Percentiles rank a stretch among this genome's conserved stretches.
phyloP scores from a whole-genome alignment of 1,140 invertebrate species.

The Drosophila serrata region DNA sequence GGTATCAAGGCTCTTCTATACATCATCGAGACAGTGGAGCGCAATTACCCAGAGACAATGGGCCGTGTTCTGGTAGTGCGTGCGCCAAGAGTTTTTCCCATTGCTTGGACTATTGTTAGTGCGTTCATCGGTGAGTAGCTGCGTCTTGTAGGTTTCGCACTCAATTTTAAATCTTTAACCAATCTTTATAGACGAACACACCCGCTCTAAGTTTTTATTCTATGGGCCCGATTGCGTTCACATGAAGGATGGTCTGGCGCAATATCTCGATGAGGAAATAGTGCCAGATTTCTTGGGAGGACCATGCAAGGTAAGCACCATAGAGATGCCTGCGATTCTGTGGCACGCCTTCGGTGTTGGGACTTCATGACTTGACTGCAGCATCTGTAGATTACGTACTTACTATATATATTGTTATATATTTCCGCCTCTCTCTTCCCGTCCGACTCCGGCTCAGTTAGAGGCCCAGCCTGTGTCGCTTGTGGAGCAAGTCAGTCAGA shows the following conservation, averaged over 20 bases:
- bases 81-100: conserved; percentile 97
- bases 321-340: not conserved
- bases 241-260: conserved; percentile 91
- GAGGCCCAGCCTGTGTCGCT: conserved; percentile 57
- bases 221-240: conserved; percentile 96
- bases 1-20: conserved; percentile 95
- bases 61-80: conserved; percentile 94
- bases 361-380: conserved; percentile 12
- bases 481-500: conserved; percentile 81
- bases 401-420: conserved; percentile 43
- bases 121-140: conserved; percentile 93
- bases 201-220: conserved; percentile 97
- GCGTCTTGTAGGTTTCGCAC: not conserved
- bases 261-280: conserved; percentile 94
- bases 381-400: conserved; percentile 35
- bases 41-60: conserved; percentile 98
- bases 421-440: conserved; percentile 38
- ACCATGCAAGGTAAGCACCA: conserved; percentile 90
- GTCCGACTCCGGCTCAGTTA: conserved; percentile 49
- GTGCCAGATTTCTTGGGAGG: conserved; percentile 97
- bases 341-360: conserved; percentile 15
- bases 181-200: conserved; percentile 93
- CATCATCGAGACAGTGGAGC: conserved; percentile 97
- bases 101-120: conserved; percentile 98
- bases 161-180: not conserved